Evolutionary conservation across 2,797 vertebrate genomes (phyloP), one percentile per base, ranked within the genome.

Genomic region (Crenichthys baileyi): DNA sequence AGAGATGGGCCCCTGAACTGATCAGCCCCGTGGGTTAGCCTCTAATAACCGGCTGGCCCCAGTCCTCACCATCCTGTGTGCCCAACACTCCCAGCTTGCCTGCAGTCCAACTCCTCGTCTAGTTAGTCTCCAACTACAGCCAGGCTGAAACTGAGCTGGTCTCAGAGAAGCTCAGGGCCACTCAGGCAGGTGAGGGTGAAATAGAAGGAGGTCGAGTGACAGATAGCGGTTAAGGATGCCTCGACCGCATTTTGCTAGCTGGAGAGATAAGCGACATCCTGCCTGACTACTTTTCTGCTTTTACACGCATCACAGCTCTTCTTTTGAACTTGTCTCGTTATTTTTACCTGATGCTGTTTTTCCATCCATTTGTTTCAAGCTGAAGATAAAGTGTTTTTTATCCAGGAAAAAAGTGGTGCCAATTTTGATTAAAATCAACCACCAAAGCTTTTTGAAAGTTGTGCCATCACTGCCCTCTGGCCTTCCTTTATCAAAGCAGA

Each of bases 261-360:
- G 55, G 68, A 77, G 89, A 91, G 91, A 92, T 92, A 92, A 92
- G 89, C 72, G 60, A 87, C 91, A 89, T 91, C 88, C 89, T 90
- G 86, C 82, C 76, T 77, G 87, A 90, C 77, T 26, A 73, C 83
- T 80, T 79, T 74, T 85, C 31, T 51, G n/a, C 51, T 11, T 39
- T 53, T 81, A 51, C 75, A 74, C 5, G 29, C 13, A 39, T 73
- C 76, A 13, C 0, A 20, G 18, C 82, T 74, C 1, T 22, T 20
- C 80, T 31, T 74, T 72, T 70, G 70, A 55, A 80, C 82, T 76
- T 63, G 36, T 63, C 70, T 8, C 50, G n/a, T 75, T 26, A 70
- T 51, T 4, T 79, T 41, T 61, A 73, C 56, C 68, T 68, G 18
- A 73, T 61, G 73, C 58, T 31, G 31, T 65, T 41, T 41, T 50